Evolutionary conservation across 2,113 vertebrate genomes (phyloP).

Genomic region (Turnix velox): DNA sequence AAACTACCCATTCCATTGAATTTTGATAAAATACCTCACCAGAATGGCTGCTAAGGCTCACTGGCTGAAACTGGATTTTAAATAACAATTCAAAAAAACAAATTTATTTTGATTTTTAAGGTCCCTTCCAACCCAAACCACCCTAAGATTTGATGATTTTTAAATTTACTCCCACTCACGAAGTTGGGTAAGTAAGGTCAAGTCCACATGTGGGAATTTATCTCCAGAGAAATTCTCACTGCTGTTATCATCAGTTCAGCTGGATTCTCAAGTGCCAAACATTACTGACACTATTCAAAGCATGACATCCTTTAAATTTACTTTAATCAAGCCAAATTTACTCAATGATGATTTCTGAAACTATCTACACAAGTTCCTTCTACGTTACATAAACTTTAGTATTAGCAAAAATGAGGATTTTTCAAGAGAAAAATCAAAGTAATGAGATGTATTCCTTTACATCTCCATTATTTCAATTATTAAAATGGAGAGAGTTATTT

Average conservation of each 20-base stretch:
- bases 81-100: neutral
- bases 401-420: neutral
- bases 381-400: neutral
- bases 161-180: neutral
- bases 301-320: neutral
- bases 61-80: neutral
- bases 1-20: neutral
- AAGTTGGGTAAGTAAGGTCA: neutral
- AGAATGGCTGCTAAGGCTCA: neutral
- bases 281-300: neutral
- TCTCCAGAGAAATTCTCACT: constrained; percentile 10
- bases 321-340: neutral
- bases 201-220: neutral
- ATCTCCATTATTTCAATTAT: neutral
- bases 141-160: too few relatives aligned
- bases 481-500: neutral
- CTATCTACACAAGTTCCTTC: neutral
- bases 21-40: neutral
- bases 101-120: too few relatives aligned
- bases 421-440: neutral
- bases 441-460: neutral
- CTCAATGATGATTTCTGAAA: neutral
- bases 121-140: too few relatives aligned
- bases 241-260: neutral
- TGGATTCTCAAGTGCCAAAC: neutral